A percentile compares a stretch with the other conserved stretches of the same genome.
Conservation (phyloP, 2,888 invertebrate species). For the Volucella inflata region DNA sequence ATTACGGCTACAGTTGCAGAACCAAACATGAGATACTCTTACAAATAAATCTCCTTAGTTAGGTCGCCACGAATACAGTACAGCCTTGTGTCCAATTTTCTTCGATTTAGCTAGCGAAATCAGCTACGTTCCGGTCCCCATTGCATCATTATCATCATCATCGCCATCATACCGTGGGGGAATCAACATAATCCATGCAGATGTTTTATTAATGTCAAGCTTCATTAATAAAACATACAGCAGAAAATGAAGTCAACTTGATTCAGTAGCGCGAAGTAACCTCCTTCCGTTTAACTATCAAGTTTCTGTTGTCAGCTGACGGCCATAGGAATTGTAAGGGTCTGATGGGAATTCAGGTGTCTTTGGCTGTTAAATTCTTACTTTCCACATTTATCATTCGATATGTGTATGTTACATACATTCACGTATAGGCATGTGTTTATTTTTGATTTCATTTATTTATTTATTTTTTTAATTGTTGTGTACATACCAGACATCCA, state of each 20-base stretch:
- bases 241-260: constrained; percentile 70
- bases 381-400: constrained; percentile 51
- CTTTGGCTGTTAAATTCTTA: constrained; percentile 65
- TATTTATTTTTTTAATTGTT: no score
- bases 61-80: constrained; percentile 31
- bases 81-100: constrained; percentile 30
- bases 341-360: constrained; percentile 75
- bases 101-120: constrained; percentile 15
- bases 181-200: constrained; percentile 76
- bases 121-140: constrained; percentile 62
- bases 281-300: constrained; percentile 62
- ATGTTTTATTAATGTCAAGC: constrained; percentile 77
- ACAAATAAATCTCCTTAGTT: constrained; percentile 62
- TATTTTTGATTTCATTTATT: no score
- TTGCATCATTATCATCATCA: constrained; percentile 74
- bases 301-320: constrained; percentile 67
- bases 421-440: background rate
- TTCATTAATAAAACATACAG: constrained; percentile 77
- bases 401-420: constrained; percentile 51
- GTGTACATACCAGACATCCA: no score
- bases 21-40: constrained; percentile 22
- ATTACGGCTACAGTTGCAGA: constrained; percentile 42
- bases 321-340: constrained; percentile 44
- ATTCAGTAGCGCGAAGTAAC: constrained; percentile 42
- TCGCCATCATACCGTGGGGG: constrained; percentile 72